Evolutionary conservation across 2,888 invertebrate genomes (phyloP).

Genomic region (Catocala sponsa): DNA sequence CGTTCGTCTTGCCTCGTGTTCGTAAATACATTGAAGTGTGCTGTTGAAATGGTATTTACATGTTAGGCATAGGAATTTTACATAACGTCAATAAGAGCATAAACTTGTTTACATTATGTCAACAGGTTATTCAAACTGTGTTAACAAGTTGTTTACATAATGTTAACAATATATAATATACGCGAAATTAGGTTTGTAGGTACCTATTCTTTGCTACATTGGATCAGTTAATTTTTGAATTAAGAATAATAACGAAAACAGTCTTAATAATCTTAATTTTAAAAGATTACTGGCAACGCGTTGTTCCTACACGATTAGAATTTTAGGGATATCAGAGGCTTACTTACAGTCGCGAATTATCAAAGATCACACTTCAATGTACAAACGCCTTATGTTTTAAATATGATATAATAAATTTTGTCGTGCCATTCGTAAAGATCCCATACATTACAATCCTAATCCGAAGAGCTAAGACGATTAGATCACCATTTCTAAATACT

Average conservation of each 20-base stretch:
- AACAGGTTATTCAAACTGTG: neutral
- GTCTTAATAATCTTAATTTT: neutral
- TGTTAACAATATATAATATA: neutral
- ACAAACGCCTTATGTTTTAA: slow-evolving; percentile 33
- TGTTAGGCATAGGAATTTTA: slow-evolving; percentile 1
- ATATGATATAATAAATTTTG: slow-evolving; percentile 35
- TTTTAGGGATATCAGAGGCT: neutral
- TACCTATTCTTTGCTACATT: slow-evolving; percentile 25
- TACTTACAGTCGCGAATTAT: neutral
- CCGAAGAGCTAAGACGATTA: slow-evolving; percentile 49
- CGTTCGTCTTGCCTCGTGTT: slow-evolving; percentile 26
- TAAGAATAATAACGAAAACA: neutral
- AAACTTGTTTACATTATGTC: neutral
- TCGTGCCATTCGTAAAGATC: slow-evolving; percentile 44
- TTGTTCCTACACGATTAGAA: neutral
- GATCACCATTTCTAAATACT: slow-evolving; percentile 43
- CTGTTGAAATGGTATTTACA: slow-evolving; percentile 15
- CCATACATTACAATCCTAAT: slow-evolving; percentile 39
- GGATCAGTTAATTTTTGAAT: neutral
- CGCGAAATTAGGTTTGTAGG: slow-evolving; percentile 12
- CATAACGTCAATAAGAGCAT: neutral
- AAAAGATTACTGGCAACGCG: neutral
- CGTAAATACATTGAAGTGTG: slow-evolving; percentile 24
- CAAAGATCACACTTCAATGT: slow-evolving; percentile 27
- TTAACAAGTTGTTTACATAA: slow-evolving; percentile 7